Percentiles rank a stretch among this genome's conserved stretches.
These are phyloP conservation scores for Channa striata DNA, from an alignment of 2,797 vertebrate genomes.

Conservation along the genomic window DNA sequence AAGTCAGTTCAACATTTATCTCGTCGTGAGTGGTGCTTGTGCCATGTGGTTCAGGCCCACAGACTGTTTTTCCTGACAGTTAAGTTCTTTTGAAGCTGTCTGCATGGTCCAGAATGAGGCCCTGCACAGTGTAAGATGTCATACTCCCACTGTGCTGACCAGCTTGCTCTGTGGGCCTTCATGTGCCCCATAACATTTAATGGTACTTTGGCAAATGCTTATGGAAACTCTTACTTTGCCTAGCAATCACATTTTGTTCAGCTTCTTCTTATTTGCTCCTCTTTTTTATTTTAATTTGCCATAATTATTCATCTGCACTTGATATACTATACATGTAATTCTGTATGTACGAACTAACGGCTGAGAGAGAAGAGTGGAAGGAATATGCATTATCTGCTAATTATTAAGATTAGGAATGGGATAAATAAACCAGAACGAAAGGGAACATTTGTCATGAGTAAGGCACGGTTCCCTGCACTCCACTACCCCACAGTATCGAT, in stretches of 20 bases:
- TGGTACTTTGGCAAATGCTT: slow-evolving; percentile 84
- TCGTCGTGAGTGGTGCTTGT: slow-evolving; percentile 62
- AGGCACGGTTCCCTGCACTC: slow-evolving; percentile 59
- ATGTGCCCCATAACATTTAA: slow-evolving; percentile 90
- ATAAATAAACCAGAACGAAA: slow-evolving; percentile 78
- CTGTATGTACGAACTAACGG: slow-evolving; percentile 58
- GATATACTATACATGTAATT: no score
- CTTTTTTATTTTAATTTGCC: slow-evolving; percentile 59
- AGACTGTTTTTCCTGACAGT: slow-evolving; percentile 73
- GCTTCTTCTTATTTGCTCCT: slow-evolving; percentile 55
- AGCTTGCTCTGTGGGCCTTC: slow-evolving; percentile 78
- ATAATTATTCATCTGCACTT: slow-evolving; percentile 71
- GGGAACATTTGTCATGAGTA: slow-evolving; percentile 80
- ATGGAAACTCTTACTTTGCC: slow-evolving; percentile 87
- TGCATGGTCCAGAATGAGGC: slow-evolving; percentile 80
- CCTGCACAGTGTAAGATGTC: slow-evolving; percentile 88
- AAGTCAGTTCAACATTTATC: slow-evolving; percentile 60
- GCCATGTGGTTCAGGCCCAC: slow-evolving; percentile 62
- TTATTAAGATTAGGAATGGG: slow-evolving; percentile 78
- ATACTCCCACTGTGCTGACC: slow-evolving; percentile 85
- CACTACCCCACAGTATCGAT: slow-evolving; percentile 62
- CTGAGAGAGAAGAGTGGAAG: slow-evolving; percentile 46
- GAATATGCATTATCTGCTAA: slow-evolving; percentile 76
- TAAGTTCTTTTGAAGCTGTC: slow-evolving; percentile 84
- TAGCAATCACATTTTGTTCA: slow-evolving; percentile 77